phyloP scores from a whole-genome alignment of 2,113 vertebrate genomes.

The Laticauda colubrina region DNA sequence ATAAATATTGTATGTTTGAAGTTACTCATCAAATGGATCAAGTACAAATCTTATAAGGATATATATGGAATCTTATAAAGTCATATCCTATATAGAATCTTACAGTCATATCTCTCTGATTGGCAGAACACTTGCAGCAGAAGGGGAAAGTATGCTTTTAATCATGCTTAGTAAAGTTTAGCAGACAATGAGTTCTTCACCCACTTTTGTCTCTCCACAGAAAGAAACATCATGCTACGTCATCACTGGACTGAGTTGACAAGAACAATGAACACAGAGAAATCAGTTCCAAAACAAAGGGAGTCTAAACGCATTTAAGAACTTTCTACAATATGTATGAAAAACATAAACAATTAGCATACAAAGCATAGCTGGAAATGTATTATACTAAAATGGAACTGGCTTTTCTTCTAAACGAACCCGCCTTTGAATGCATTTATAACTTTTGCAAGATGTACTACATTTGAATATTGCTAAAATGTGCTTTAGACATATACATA shows the following conservation, averaged over 20 bases:
- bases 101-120: constrained; percentile 51
- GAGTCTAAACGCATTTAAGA: background rate
- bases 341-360: background rate
- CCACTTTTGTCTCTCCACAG: constrained; percentile 9
- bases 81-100: constrained; percentile 49
- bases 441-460: background rate
- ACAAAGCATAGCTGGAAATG: background rate
- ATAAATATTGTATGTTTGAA: constrained; percentile 19
- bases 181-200: background rate
- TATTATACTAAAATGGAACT: background rate
- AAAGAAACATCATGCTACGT: constrained; percentile 13
- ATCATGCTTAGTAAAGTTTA: constrained; percentile 59
- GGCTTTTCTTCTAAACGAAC: background rate
- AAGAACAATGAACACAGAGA: constrained; percentile 4
- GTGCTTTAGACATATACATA: background rate
- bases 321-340: background rate
- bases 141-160: constrained; percentile 45
- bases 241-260: constrained; percentile 3
- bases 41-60: constrained; percentile 28
- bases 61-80: constrained; percentile 59
- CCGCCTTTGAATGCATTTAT: background rate
- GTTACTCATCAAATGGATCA: constrained; percentile 28
- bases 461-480: background rate
- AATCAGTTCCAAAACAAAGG: background rate
- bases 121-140: constrained; percentile 18